Evolutionary conservation across 2,797 vertebrate species (phyloP).

Genomic region (Pipistrellus nathusii): DNA sequence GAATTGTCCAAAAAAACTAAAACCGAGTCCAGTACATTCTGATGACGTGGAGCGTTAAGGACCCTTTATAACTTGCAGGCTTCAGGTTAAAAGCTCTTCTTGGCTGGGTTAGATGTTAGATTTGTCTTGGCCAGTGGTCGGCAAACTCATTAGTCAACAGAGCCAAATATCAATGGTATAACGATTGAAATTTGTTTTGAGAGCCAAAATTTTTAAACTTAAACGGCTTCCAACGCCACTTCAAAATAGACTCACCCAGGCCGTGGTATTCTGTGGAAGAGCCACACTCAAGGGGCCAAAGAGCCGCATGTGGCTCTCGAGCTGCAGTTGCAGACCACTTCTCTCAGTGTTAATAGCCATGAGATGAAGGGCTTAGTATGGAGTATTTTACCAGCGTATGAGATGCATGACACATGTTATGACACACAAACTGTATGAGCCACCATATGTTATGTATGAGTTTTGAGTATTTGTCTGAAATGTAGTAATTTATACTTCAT

Average conservation of each 20-base stretch:
- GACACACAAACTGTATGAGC: background rate
- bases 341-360: background rate
- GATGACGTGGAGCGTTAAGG: background rate
- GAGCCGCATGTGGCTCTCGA: too few species aligned
- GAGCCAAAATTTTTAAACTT: too few species aligned
- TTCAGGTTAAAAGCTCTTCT: background rate
- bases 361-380: background rate
- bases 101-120: background rate
- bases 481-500: constrained; percentile 37
- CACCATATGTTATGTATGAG: background rate
- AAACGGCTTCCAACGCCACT: too few species aligned
- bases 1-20: background rate
- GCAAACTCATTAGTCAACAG: too few species aligned
- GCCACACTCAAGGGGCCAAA: too few species aligned
- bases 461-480: constrained; percentile 48
- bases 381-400: background rate
- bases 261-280: too few species aligned
- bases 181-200: too few species aligned
- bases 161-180: too few species aligned
- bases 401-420: background rate
- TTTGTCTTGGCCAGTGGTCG: background rate
- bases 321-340: background rate
- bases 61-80: background rate
- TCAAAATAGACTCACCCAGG: too few species aligned
- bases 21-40: background rate